Evolutionary conservation across 2,113 vertebrate genomes (phyloP).

Genomic region (Sula dactylatra): DNA sequence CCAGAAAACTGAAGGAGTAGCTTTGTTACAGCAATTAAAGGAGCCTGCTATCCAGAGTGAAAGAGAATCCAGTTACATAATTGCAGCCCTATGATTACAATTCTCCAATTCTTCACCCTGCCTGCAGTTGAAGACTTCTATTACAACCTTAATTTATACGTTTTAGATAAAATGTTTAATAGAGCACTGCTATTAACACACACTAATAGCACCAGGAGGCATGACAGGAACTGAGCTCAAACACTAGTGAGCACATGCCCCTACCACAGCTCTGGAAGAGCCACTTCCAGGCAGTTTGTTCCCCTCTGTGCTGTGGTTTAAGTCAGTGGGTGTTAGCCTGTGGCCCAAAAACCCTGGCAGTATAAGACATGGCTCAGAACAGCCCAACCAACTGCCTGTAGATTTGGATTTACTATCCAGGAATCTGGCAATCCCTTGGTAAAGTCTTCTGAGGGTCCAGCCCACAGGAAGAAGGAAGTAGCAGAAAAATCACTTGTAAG

Average conservation of each 20-base stretch:
- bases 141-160: conserved; percentile 21
- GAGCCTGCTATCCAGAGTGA: conserved; percentile 54
- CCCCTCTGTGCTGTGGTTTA: not conserved
- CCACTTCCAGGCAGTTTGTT: not conserved
- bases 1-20: conserved; percentile 68
- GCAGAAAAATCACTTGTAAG: not conserved
- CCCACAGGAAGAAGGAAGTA: not conserved
- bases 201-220: not conserved
- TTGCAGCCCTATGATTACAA: conserved; percentile 69
- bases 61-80: conserved; percentile 73
- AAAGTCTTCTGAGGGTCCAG: not conserved
- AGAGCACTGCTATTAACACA: conserved; percentile 4
- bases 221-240: not conserved
- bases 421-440: not conserved
- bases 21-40: conserved; percentile 73
- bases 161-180: conserved; percentile 7
- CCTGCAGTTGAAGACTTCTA: conserved; percentile 19
- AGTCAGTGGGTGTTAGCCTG: not conserved
- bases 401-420: not conserved
- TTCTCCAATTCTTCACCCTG: conserved; percentile 67
- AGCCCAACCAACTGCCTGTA: not conserved
- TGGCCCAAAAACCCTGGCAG: not conserved
- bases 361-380: not conserved
- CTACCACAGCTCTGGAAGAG: not conserved
- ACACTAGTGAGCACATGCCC: not conserved